Conservation (phyloP, 2,888 invertebrate genomes). For the Andrena chrysosceles region DNA sequence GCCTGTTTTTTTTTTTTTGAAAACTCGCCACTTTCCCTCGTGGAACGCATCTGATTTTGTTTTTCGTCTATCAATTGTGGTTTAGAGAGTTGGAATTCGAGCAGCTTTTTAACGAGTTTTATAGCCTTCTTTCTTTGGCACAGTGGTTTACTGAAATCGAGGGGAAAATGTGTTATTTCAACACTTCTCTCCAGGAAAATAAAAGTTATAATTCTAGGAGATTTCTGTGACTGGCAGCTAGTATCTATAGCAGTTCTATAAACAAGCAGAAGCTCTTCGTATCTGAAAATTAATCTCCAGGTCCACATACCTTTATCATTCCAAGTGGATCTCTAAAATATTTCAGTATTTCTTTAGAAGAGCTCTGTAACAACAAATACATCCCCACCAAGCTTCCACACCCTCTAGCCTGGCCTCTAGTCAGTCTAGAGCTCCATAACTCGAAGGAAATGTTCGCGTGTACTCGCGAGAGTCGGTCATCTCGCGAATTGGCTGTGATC, state of each 20-base stretch:
- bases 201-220: too few species aligned
- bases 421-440: not conserved
- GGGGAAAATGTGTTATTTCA: too few species aligned
- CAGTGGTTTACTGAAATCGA: too few species aligned
- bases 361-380: not conserved
- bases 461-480: not conserved
- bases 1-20: slow-evolving; percentile 1
- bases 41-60: not conserved
- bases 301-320: too few species aligned
- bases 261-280: not conserved
- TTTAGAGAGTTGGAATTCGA: not conserved
- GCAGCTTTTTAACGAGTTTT: too few species aligned
- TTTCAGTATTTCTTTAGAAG: not conserved
- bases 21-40: not conserved
- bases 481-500: slow-evolving; percentile 16
- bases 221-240: too few species aligned
- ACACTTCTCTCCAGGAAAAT: too few species aligned
- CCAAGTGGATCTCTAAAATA: not conserved
- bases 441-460: not conserved
- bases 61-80: not conserved
- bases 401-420: not conserved
- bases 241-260: too few species aligned
- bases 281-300: not conserved
- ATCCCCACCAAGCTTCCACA: not conserved
- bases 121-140: too few species aligned